Base-by-base conservation (phyloP, 2,113 vertebrate genomes). In the Alligator sinensis region DNA sequence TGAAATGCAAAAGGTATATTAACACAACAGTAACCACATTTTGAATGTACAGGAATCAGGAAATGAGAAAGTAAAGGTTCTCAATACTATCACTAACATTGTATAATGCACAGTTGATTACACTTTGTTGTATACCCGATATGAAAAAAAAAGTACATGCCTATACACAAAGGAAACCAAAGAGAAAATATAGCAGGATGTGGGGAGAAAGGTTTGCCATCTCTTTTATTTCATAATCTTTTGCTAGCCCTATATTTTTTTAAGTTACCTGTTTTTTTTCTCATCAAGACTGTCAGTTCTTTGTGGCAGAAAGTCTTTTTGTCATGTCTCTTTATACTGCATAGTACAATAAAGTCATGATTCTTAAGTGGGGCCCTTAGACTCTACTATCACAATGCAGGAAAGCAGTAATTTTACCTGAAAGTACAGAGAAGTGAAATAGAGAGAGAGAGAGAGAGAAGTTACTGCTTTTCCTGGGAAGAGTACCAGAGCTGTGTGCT, bases 231-330 rank as follows among this genome's bases (percentile, higher is more conserved):
- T 74, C 21, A 47, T 47, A 47, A 47, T 47, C 47, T 47, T 47
- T 9, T 21, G 77, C 68, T 86, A 63, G 68, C 15, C 11, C 82
- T n/a, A 75, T 34, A 60, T 27, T 21, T 21, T 82, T 77, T 82
- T 59, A 93, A 89, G 89, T n/a, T 15, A 86, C n/a, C 54, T 62
- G 22, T 55, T 72, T 63, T 61, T 61, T 54, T 28, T 19, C 27
- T 61, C 57, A 17, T 24, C 38, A 47, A 61, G n/a, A 27, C 4
- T 80, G 30, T 0, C 0, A 86, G 28, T 5, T 25, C 54, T 77
- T 82, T 57, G 75, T 75, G 55, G 68, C 63, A 92, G 18, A 86
- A 72, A 9, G 72, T 58, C 47, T 80, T 95, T 86, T 80, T 84
- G 76, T 60, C 63, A 63, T 1, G 4, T 86, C 28, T 58, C 57